Evolutionary conservation across 2,888 invertebrate genomes (phyloP).

Genomic region (Cephus nigrinus): DNA sequence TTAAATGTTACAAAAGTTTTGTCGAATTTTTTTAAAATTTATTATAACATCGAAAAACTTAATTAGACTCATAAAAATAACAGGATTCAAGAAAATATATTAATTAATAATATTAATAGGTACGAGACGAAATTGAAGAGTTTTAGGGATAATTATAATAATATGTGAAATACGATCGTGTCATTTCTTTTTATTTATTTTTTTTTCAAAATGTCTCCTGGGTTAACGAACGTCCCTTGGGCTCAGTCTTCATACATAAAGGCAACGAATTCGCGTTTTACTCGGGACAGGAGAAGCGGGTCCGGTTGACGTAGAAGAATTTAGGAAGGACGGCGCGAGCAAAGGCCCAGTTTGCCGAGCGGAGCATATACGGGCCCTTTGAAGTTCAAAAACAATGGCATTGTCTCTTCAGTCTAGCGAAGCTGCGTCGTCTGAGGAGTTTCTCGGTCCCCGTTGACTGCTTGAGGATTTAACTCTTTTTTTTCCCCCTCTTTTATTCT

Average conservation of each 20-base stretch:
- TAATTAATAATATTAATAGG: no score
- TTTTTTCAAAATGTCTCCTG: background rate
- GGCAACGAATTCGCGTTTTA: constrained; percentile 22
- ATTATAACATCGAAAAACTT: no score
- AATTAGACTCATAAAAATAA: no score
- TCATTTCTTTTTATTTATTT: no score
- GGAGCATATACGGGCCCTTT: constrained; percentile 55
- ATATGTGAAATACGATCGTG: no score
- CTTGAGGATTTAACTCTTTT: background rate
- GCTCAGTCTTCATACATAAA: constrained; percentile 51
- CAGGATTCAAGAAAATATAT: no score
- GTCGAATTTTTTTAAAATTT: no score
- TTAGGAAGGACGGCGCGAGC: constrained; percentile 65
- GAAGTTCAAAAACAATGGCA: constrained; percentile 67
- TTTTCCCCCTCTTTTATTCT: constrained; percentile 37
- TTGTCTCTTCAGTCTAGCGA: constrained; percentile 65
- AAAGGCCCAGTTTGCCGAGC: constrained; percentile 61
- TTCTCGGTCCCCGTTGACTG: constrained; percentile 30
- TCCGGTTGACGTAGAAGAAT: constrained; percentile 65
- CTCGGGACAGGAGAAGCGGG: constrained; percentile 10
- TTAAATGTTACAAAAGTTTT: no score
- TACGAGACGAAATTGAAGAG: no score
- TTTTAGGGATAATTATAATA: no score
- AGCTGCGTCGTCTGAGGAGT: constrained; percentile 45
- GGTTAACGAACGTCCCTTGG: constrained; percentile 60